Evolutionary conservation across 2,797 vertebrate species (phyloP).

Genomic region (Falco novaeseelandiae): DNA sequence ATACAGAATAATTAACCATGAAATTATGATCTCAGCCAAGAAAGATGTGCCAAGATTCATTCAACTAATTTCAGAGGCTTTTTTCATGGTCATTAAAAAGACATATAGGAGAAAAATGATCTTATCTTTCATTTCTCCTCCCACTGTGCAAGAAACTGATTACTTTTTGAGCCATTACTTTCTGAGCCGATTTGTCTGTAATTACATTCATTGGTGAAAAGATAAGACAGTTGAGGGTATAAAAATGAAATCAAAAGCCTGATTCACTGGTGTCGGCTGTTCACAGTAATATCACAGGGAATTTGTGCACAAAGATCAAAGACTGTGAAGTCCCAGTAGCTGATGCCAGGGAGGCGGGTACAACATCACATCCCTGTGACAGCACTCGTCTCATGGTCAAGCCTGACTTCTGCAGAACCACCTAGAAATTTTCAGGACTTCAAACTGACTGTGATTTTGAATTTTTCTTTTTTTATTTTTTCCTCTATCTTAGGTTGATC

Average conservation of each 20-base stretch:
- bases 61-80: constrained; percentile 43
- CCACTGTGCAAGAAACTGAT: neutral
- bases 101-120: neutral
- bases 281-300: neutral
- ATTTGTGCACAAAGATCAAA: neutral
- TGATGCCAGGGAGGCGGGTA: neutral
- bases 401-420: neutral
- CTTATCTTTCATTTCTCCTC: constrained; percentile 35
- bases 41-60: constrained; percentile 42
- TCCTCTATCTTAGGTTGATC: neutral
- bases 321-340: neutral
- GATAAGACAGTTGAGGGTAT: neutral
- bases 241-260: neutral
- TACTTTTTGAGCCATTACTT: neutral
- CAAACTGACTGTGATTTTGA: neutral
- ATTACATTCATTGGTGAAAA: constrained; percentile 9
- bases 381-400: fast-evolving
- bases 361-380: neutral
- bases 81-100: constrained; percentile 35
- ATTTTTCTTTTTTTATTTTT: neutral
- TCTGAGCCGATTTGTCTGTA: neutral
- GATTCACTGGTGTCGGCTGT: neutral
- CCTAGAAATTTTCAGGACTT: neutral
- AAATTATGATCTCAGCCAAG: constrained; percentile 30
- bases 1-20: constrained; percentile 43